phyloP scores from a whole-genome alignment of 2,797 vertebrate genomes.

The Erethizon dorsatum region DNA sequence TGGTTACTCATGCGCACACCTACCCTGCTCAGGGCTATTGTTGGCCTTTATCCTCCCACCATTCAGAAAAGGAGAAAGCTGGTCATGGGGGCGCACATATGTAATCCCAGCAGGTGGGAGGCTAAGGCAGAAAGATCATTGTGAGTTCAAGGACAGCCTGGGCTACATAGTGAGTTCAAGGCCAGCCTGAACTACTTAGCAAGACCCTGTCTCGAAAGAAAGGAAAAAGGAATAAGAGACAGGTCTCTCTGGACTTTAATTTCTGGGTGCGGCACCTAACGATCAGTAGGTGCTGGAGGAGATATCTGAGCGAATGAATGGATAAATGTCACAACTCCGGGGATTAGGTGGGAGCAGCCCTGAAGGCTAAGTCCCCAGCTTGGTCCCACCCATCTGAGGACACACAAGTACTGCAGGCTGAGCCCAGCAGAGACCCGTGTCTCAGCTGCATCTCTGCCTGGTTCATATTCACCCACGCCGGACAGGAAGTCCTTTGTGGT shows the following conservation, averaged over 20 bases:
- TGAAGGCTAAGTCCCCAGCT: background rate
- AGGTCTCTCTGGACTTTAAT: background rate
- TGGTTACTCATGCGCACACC: accelerated
- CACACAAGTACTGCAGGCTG: accelerated
- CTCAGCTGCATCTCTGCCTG: background rate
- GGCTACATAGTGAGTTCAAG: no score
- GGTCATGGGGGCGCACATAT: background rate
- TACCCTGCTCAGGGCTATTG: background rate
- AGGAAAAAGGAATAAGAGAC: background rate
- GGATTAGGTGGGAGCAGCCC: background rate
- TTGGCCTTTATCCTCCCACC: background rate
- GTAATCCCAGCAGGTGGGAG: background rate
- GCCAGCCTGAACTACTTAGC: background rate
- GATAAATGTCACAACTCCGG: background rate
- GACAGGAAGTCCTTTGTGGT: background rate
- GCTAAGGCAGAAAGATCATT: no score
- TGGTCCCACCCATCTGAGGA: background rate
- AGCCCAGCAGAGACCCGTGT: background rate
- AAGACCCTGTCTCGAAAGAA: background rate
- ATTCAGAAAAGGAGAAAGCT: no score
- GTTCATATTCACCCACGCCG: no score
- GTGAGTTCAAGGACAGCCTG: no score
- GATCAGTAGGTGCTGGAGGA: background rate
- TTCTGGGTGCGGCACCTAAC: accelerated
- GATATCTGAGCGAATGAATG: background rate